phyloP scores from a whole-genome alignment of 2,797 vertebrate genomes.

The Siniperca undulata region DNA sequence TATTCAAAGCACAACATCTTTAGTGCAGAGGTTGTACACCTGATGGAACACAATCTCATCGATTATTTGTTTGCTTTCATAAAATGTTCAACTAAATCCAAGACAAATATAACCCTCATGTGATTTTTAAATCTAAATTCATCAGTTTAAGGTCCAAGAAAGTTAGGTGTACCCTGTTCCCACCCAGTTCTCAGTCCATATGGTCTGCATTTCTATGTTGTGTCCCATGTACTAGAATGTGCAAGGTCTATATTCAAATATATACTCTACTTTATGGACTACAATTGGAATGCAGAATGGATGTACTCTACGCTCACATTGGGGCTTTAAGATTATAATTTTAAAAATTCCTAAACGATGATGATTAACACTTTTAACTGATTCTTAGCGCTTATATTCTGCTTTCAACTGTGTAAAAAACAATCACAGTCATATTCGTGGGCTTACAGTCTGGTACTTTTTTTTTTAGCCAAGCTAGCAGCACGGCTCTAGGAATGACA shows the following conservation, averaged over 20 bases:
- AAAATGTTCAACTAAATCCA: neutral
- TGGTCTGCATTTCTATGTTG: constrained; percentile 17
- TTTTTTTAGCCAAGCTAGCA: neutral
- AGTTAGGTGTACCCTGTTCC: neutral
- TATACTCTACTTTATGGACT: neutral
- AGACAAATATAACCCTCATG: neutral
- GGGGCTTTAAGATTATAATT: neutral
- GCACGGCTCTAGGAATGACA: neutral
- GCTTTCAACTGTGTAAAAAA: neutral
- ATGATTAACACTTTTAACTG: neutral
- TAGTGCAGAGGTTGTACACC: neutral
- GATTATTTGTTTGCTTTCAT: constrained; percentile 5
- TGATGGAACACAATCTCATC: neutral
- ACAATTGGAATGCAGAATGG: constrained; percentile 4
- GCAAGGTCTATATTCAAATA: neutral
- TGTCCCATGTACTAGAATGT: neutral
- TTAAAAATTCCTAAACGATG: neutral
- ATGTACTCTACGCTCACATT: neutral
- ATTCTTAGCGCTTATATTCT: neutral
- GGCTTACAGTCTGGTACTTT: neutral
- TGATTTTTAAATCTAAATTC: neutral
- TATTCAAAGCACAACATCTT: constrained; percentile 4
- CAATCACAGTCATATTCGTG: neutral
- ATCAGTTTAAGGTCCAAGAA: neutral
- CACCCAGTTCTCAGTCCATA: neutral